These are phyloP conservation scores for Plagodis dolabraria DNA, from an alignment of 2,888 invertebrate species.

Conservation along the genomic window DNA sequence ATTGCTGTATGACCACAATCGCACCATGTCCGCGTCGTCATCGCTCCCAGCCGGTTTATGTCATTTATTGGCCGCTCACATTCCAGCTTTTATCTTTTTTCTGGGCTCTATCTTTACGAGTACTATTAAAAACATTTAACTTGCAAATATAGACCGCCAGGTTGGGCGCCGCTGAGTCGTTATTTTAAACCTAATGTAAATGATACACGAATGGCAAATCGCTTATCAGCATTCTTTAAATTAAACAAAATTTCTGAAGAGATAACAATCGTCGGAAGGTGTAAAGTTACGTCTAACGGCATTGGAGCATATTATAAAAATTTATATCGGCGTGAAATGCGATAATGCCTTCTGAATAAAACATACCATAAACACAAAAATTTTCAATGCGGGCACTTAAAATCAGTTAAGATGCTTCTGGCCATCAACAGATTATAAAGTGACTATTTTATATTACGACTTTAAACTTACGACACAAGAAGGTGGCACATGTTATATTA, in stretches of 20 bases:
- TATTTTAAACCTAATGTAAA: constrained; percentile 50
- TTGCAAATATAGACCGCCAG: constrained; percentile 21
- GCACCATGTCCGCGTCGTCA: constrained; percentile 37
- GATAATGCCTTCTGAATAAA: constrained; percentile 25
- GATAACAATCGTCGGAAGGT: constrained; percentile 34
- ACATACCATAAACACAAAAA: constrained; percentile 20
- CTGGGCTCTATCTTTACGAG: constrained; percentile 19
- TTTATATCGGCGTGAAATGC: constrained; percentile 34
- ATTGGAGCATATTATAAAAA: constrained; percentile 21
- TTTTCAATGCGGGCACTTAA: constrained; percentile 17
- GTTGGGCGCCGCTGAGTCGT: constrained; percentile 43
- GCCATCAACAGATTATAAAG: no score
- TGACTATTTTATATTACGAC: no score
- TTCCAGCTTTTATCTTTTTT: constrained; percentile 21
- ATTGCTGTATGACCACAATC: constrained; percentile 57
- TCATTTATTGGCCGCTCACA: constrained; percentile 39
- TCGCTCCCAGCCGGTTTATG: constrained; percentile 39
- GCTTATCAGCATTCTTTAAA: constrained; percentile 55
- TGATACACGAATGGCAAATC: constrained; percentile 46
- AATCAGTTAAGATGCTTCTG: constrained; percentile 7
- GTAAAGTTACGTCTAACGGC: constrained; percentile 36
- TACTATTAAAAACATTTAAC: constrained; percentile 22
- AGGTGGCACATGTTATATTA: no score
- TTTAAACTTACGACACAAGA: no score
- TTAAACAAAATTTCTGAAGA: constrained; percentile 36